These are phyloP conservation scores for Drosophila neoperkinsi DNA, from an alignment of 2,888 invertebrate species.

Conservation along the genomic window DNA sequence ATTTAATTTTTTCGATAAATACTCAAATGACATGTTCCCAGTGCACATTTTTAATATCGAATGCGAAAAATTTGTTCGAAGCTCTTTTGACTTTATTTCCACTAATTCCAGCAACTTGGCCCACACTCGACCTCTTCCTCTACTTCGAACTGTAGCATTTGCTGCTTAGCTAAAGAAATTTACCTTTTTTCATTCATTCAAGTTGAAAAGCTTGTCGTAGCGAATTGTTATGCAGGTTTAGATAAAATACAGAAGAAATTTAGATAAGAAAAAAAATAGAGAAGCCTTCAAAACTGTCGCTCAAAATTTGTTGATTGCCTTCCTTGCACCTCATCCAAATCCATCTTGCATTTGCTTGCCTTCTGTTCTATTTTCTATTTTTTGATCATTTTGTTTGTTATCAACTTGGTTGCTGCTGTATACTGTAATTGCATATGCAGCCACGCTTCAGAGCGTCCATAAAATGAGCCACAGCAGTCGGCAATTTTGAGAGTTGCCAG, in stretches of 20 bases:
- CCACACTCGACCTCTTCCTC: background rate
- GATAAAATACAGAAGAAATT: constrained; percentile 56
- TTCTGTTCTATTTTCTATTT: constrained; percentile 10
- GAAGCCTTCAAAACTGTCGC: constrained; percentile 56
- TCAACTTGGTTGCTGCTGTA: constrained; percentile 70
- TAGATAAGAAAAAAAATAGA: background rate
- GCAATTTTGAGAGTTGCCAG: constrained; percentile 15
- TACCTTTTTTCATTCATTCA: constrained; percentile 68
- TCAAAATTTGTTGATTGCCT: constrained; percentile 69
- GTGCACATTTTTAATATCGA: constrained; percentile 35
- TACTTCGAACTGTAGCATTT: background rate
- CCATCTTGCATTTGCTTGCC: constrained; percentile 23
- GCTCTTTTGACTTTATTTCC: constrained; percentile 27
- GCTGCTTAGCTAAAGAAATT: constrained; percentile 69
- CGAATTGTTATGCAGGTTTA: constrained; percentile 76
- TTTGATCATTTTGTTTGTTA: constrained; percentile 57
- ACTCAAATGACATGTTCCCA: constrained; percentile 39
- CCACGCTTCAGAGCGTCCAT: constrained; percentile 68
- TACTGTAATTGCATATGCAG: constrained; percentile 78
- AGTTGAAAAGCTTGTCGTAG: constrained; percentile 73
- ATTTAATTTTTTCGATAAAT: constrained; percentile 39
- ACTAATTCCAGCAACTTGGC: background rate
- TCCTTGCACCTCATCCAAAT: constrained; percentile 29
- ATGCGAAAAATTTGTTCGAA: constrained; percentile 9
- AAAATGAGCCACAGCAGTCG: constrained; percentile 46